Percentiles rank a stretch among this genome's conserved stretches.
Conservation (phyloP, 1,140 invertebrate species). For the Apis florea region DNA sequence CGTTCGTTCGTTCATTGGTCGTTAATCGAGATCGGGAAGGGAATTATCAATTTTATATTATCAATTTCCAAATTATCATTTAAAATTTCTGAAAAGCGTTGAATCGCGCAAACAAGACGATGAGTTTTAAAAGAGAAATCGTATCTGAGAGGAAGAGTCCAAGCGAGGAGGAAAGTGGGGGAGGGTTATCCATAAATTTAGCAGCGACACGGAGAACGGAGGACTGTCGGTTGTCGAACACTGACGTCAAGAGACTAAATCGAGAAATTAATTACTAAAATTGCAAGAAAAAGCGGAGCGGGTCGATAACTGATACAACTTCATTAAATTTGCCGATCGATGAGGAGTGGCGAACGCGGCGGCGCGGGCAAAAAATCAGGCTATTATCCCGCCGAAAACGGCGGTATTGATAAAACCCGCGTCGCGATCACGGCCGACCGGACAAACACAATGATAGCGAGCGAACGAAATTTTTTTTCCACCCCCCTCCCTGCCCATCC, state of each 20-base stretch:
- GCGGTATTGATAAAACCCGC: conserved; percentile 48
- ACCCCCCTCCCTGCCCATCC: not conserved
- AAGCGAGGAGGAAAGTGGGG: not conserved
- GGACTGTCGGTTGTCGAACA: not conserved
- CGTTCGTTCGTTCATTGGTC: too few species aligned
- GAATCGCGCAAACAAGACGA: too few species aligned
- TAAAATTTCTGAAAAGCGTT: too few species aligned
- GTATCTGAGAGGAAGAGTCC: too few species aligned
- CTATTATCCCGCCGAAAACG: conserved; percentile 51
- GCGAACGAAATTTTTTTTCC: conserved; percentile 45
- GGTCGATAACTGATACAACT: conserved; percentile 48
- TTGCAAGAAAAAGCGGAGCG: conserved; percentile 27
- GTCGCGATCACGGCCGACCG: conserved; percentile 49
- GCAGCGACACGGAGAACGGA: not conserved
- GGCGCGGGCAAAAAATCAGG: conserved; percentile 43
- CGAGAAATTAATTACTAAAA: conserved; percentile 49
- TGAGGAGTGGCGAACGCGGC: conserved; percentile 29
- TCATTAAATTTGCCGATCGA: conserved; percentile 52
- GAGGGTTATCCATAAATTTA: not conserved
- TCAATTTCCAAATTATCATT: too few species aligned
- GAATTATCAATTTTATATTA: too few species aligned
- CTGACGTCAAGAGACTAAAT: conserved; percentile 28
- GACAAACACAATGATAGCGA: conserved; percentile 50
- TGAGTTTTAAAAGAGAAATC: too few species aligned
- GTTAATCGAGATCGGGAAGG: too few species aligned